phyloP scores from a whole-genome alignment of 2,113 vertebrate species.

The Crocuta crocuta region DNA sequence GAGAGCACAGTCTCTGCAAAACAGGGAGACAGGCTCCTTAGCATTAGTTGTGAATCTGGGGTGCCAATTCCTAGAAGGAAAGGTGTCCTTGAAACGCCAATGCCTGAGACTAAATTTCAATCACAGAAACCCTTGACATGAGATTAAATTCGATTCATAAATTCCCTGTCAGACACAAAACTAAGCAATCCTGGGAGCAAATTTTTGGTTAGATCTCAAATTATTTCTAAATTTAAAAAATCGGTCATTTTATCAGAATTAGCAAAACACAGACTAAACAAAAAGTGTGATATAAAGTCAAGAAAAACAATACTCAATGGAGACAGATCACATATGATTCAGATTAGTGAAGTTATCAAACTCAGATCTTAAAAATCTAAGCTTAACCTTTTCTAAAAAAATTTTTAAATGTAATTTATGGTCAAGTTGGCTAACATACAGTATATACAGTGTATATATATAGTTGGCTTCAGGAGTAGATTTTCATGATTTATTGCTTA shows the following conservation, averaged over 20 bases:
- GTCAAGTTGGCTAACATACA: too few relatives aligned
- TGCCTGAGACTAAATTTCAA: not conserved
- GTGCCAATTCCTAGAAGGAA: not conserved
- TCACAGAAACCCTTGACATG: not conserved
- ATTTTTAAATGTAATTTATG: too few relatives aligned
- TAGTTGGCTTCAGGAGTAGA: too few relatives aligned
- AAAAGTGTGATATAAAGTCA: not conserved
- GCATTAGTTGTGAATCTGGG: not conserved
- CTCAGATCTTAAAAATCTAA: not conserved
- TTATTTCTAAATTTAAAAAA: not conserved
- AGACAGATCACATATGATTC: not conserved
- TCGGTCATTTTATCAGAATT: not conserved
- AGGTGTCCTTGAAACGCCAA: not conserved
- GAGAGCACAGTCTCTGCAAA: not conserved
- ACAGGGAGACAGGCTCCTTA: not conserved
- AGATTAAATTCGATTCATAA: not conserved
- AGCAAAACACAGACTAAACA: not conserved
- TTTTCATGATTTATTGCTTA: too few relatives aligned
- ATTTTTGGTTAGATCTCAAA: not conserved
- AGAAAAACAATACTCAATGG: not conserved
- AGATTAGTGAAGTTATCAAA: not conserved
- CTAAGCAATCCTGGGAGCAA: not conserved
- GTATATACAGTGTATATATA: too few relatives aligned
- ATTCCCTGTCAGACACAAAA: not conserved
- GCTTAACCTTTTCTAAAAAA: not conserved